These are phyloP conservation scores for Onychomys arenicola DNA, from an alignment of 2,797 vertebrate genomes.

Conservation along the genomic window DNA sequence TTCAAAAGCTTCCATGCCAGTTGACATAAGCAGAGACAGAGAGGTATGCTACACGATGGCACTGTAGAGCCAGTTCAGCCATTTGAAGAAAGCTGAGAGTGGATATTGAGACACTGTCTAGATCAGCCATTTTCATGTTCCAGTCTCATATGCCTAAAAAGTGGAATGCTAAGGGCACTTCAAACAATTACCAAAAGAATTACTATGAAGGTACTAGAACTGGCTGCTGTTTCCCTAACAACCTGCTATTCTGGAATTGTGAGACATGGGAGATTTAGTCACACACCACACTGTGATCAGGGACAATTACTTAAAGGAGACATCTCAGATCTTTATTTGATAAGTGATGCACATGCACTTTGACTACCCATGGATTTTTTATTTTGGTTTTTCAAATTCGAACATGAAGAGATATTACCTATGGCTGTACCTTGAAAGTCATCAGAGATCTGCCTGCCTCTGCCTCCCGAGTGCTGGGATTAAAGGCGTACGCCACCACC, in stretches of 20 bases:
- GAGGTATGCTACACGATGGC: not conserved
- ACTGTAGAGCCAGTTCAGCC: slow-evolving; percentile 13
- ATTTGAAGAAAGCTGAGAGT: slow-evolving; percentile 30
- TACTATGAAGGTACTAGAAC: not conserved
- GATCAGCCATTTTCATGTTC: slow-evolving; percentile 17
- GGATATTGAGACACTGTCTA: slow-evolving; percentile 47
- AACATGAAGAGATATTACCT: not conserved
- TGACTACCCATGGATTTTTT: not conserved
- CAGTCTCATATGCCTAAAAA: slow-evolving; percentile 21
- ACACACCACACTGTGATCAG: not conserved
- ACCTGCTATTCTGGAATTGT: slow-evolving; percentile 25
- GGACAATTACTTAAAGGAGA: not conserved
- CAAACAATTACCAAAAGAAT: slow-evolving; percentile 36
- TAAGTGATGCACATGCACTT: slow-evolving; percentile 39
- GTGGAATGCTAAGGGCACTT: slow-evolving; percentile 14
- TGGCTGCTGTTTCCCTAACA: slow-evolving; percentile 19
- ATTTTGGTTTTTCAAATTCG: not conserved
- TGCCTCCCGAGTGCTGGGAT: no score
- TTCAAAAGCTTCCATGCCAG: slow-evolving; percentile 34
- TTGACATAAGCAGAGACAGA: slow-evolving; percentile 31
- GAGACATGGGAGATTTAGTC: not conserved
- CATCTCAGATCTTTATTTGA: not conserved
- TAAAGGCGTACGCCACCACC: no score
- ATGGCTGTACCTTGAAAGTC: slow-evolving; percentile 33
- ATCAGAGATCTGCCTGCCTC: no score